Percentiles rank a stretch among this genome's conserved stretches.
Conservation (phyloP, 2,888 invertebrate genomes). For the Nebria salina region DNA sequence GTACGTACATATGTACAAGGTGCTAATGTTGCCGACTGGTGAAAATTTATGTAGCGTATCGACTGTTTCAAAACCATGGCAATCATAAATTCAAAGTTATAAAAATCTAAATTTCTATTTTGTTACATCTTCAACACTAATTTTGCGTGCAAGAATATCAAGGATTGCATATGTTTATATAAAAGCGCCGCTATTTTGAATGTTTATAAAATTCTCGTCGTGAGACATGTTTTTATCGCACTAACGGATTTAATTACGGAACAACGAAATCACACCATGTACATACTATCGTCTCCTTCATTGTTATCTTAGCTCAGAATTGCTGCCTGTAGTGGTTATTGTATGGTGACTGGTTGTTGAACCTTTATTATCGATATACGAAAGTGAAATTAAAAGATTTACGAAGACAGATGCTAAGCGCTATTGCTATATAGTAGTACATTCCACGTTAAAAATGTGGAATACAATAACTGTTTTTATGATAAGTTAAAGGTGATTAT, state of each 20-base stretch:
- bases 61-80: too few relatives aligned
- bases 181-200: too few relatives aligned
- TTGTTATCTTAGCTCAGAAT: slow-evolving; percentile 20
- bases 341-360: slow-evolving; percentile 16
- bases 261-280: slow-evolving; percentile 30
- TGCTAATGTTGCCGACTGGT: too few relatives aligned
- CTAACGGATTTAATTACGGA: slow-evolving; percentile 6
- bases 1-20: too few relatives aligned
- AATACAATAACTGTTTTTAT: neutral
- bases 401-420: slow-evolving; percentile 13
- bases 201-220: too few relatives aligned
- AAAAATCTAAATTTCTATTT: too few relatives aligned
- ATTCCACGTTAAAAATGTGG: neutral
- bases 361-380: slow-evolving; percentile 11
- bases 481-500: neutral
- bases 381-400: neutral
- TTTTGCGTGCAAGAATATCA: too few relatives aligned
- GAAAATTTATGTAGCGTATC: too few relatives aligned
- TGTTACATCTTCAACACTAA: too few relatives aligned
- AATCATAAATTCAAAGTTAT: too few relatives aligned
- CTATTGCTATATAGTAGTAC: neutral
- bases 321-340: neutral
- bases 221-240: too few relatives aligned
- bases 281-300: neutral
- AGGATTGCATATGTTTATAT: too few relatives aligned